Evolutionary conservation across 1,140 invertebrate species (phyloP), one percentile per base, ranked within the genome.

Genomic region (Musca domestica): DNA sequence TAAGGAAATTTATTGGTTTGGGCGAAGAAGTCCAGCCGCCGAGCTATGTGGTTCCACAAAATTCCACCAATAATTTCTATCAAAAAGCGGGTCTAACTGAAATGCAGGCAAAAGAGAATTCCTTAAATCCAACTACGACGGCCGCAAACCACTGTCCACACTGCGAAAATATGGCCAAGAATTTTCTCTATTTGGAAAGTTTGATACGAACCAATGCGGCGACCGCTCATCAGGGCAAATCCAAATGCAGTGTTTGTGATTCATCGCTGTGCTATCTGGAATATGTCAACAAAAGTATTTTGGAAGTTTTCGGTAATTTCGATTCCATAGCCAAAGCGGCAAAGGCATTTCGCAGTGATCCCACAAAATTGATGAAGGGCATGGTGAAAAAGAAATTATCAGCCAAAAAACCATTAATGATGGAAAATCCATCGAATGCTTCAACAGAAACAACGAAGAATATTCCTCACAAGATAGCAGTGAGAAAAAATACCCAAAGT

Each of bases 151-250:
- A 74, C 27, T 80, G 77, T 48, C 72, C 72, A 14, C 74, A 80
- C 46, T 80, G 77, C 41, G 76, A 80, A 61, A 80, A 75, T 47
- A 76, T 80, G 77, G 77, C 77, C 4, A 80, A 80, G 54, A 79
- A 80, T 67, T 80, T 80, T 23, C 70, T 80, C 0, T 80, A 79
- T n/a, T 66, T 80, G 56, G 77, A 80, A 48, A 80, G 77, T 27
- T 67, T 80, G n/a, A 77, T 80, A 51, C 77, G 77, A 0, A 73
- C 75, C 66, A 79, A 80, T 51, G 66, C 65, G 34, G 71, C 71
- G 23, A 68, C 71, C 41, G 27, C n/a, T 19, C 30, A 61, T 20
- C 34, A 34, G 6, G 5, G 34, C 2, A 66, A 75, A 4, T 52
- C 68, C 0, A 72, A 79, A 61, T 80, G 77, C 67, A 68, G 19